phyloP scores from a whole-genome alignment of 2,888 invertebrate species.

The Cartodere bifasciata region DNA sequence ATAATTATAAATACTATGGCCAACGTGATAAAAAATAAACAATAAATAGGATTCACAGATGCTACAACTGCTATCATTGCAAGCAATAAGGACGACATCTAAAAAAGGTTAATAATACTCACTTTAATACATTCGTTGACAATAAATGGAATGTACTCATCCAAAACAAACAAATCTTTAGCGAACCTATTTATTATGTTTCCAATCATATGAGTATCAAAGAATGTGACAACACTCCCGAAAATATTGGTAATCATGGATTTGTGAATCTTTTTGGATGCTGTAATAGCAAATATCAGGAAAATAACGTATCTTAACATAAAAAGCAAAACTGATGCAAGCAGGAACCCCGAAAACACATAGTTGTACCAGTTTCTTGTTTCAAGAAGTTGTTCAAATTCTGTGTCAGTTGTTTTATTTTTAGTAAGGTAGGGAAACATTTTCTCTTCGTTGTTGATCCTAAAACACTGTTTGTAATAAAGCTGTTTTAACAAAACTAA shows the following conservation, averaged over 20 bases:
- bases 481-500: too few species aligned
- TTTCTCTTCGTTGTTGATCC: too few species aligned
- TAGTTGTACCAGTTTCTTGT: too few species aligned
- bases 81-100: neutral
- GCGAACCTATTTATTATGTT: slow-evolving; percentile 12
- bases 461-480: too few species aligned
- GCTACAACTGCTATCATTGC: neutral
- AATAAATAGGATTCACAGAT: neutral
- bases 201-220: slow-evolving; percentile 11
- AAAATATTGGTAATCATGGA: slow-evolving; percentile 6
- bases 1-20: slow-evolving; percentile 47
- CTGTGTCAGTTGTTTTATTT: too few species aligned
- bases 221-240: slow-evolving; percentile 9
- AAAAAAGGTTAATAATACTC: slow-evolving; percentile 15
- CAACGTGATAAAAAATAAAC: slow-evolving; percentile 34
- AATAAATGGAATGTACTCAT: slow-evolving; percentile 30
- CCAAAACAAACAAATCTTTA: slow-evolving; percentile 9
- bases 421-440: too few species aligned
- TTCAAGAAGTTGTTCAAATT: too few species aligned
- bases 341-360: too few species aligned
- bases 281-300: slow-evolving; percentile 8
- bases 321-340: too few species aligned
- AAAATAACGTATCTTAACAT: slow-evolving; percentile 6
- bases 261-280: slow-evolving; percentile 9
- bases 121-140: slow-evolving; percentile 18